Evolutionary conservation across 1,140 invertebrate species (phyloP).

Genomic region (Drosophila ironensis): DNA sequence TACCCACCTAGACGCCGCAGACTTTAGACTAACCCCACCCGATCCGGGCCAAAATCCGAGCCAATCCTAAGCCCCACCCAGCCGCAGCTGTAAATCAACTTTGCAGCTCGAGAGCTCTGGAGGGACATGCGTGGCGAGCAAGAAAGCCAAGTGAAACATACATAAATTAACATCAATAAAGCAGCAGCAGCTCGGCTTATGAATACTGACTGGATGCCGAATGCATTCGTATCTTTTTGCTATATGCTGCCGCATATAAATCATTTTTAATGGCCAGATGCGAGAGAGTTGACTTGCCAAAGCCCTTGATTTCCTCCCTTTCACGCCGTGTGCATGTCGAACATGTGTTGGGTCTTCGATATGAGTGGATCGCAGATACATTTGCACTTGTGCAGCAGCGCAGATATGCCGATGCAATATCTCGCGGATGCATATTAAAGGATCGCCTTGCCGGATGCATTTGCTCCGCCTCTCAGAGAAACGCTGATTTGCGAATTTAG

Average conservation of each 20-base stretch:
- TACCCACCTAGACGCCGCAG: conserved; percentile 26
- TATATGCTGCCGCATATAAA: conserved; percentile 49
- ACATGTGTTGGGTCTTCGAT: conserved; percentile 21
- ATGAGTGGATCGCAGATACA: not conserved
- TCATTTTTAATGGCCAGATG: conserved; percentile 64
- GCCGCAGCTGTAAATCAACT: conserved; percentile 48
- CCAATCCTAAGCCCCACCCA: conserved; percentile 25
- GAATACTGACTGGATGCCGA: conserved; percentile 59
- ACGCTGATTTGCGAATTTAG: conserved; percentile 37
- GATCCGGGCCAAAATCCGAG: not conserved
- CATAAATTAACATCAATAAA: conserved; percentile 77
- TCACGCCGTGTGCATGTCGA: conserved; percentile 20
- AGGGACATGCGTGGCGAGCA: conserved; percentile 60
- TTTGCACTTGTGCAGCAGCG: not conserved
- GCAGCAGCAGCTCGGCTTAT: conserved; percentile 55
- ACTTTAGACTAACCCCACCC: conserved; percentile 23
- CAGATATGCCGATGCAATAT: no score
- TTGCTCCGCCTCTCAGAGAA: not conserved
- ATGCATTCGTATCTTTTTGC: conserved; percentile 51
- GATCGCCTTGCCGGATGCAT: conserved; percentile 5
- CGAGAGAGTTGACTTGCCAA: conserved; percentile 15
- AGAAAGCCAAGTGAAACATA: conserved; percentile 62
- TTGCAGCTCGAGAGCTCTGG: conserved; percentile 27
- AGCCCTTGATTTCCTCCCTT: conserved; percentile 18
- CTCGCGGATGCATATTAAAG: not conserved